Conservation (phyloP, 2,888 invertebrate genomes). For the Nomada goodeniana region DNA sequence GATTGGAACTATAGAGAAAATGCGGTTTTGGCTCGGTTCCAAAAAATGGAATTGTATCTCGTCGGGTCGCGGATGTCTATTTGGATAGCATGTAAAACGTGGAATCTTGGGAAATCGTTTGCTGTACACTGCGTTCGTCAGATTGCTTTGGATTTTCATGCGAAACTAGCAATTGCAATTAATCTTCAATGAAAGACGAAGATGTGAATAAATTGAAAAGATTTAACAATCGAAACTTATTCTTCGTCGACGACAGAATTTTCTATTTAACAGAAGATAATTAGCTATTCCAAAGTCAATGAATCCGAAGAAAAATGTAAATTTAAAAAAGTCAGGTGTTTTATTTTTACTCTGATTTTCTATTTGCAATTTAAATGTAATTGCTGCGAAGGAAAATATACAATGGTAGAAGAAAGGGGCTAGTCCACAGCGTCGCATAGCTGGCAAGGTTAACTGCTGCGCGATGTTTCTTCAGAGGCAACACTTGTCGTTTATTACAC, state of each 20-base stretch:
- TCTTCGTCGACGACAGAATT: no score
- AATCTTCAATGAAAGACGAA: background rate
- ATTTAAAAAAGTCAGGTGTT: background rate
- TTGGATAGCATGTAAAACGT: slow-evolving; percentile 24
- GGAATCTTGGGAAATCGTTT: background rate
- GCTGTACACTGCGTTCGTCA: no score
- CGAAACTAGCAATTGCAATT: no score
- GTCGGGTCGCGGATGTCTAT: slow-evolving; percentile 63
- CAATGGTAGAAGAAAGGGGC: background rate
- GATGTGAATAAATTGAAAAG: no score
- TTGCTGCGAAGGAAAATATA: background rate
- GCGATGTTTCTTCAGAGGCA: background rate
- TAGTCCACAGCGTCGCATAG: background rate
- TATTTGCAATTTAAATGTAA: background rate
- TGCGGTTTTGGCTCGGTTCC: slow-evolving; percentile 81
- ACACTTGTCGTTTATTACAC: slow-evolving; percentile 1
- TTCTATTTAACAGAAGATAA: no score
- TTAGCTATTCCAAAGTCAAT: no score
- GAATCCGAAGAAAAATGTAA: no score
- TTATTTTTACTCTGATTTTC: background rate
- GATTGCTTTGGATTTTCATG: no score
- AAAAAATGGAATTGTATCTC: slow-evolving; percentile 79
- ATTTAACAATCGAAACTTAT: no score
- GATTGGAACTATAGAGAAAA: slow-evolving; percentile 73
- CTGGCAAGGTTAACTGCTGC: slow-evolving; percentile 8